Conservation (phyloP, 2,113 vertebrate species). For the Xiphophorus couchianus region DNA sequence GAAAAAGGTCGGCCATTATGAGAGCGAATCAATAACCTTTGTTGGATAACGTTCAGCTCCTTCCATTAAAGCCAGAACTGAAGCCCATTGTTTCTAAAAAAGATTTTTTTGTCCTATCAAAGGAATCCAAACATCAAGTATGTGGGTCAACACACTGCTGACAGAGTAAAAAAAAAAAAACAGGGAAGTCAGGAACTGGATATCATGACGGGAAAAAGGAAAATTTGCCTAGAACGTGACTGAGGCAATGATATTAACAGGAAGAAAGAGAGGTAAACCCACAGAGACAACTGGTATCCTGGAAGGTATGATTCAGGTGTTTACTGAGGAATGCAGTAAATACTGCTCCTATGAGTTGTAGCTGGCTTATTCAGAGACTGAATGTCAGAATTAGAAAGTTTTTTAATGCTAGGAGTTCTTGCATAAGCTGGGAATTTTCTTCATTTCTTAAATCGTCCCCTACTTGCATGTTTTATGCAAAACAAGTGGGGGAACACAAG, state of each 20-base stretch:
- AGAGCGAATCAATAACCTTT: not conserved
- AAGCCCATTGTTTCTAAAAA: conserved; percentile 45
- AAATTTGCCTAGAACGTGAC: conserved; percentile 20
- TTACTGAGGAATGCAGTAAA: conserved; percentile 12
- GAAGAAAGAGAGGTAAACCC: conserved; percentile 9
- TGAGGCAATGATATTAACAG: not conserved
- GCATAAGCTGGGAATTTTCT: no score
- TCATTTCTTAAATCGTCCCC: no score
- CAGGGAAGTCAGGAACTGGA: conserved; percentile 13
- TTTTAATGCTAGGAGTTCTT: not conserved
- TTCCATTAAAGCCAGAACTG: conserved; percentile 44
- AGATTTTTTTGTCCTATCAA: conserved; percentile 24
- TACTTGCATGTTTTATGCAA: no score
- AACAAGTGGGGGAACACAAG: no score
- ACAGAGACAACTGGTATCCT: not conserved
- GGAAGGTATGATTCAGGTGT: conserved; percentile 2
- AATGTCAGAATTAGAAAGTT: not conserved
- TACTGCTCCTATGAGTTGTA: conserved; percentile 33
- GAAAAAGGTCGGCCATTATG: not conserved
- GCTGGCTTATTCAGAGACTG: not conserved
- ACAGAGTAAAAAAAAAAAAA: conserved; percentile 28
- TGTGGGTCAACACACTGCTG: conserved; percentile 33
- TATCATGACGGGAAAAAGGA: conserved; percentile 5
- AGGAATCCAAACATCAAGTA: conserved; percentile 44
- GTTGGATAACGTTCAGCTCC: not conserved